phyloP scores from a whole-genome alignment of 2,888 invertebrate species.

The Lamproptera curius region DNA sequence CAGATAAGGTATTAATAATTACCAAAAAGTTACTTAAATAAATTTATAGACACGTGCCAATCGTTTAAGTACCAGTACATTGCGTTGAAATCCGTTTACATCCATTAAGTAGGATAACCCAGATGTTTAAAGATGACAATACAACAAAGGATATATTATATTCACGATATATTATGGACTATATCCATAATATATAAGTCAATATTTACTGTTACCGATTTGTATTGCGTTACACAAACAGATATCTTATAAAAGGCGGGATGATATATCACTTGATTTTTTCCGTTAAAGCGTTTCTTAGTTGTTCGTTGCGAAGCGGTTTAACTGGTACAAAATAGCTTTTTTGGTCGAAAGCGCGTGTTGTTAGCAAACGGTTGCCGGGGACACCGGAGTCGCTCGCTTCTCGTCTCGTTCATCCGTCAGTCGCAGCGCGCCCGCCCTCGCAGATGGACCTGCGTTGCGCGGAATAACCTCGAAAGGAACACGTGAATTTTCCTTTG shows the following conservation, averaged over 20 bases:
- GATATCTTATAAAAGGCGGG: not conserved
- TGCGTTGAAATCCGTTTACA: no score
- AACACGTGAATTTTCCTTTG: constrained; percentile 13
- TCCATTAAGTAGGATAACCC: no score
- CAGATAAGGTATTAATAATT: no score
- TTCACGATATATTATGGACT: no score
- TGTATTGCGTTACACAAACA: not conserved
- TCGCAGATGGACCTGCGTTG: constrained; percentile 32
- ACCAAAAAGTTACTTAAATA: no score
- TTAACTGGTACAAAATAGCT: not conserved
- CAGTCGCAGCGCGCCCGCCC: constrained; percentile 65
- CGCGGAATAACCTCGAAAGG: not conserved
- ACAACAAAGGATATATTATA: no score
- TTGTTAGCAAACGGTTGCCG: constrained; percentile 70
- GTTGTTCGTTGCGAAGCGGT: not conserved
- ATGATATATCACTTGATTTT: not conserved
- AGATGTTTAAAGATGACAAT: no score
- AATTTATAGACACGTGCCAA: no score
- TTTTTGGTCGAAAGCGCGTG: constrained; percentile 34
- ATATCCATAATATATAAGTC: no score
- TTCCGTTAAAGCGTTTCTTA: not conserved
- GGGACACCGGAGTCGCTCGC: constrained; percentile 47
- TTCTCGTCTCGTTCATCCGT: constrained; percentile 22
- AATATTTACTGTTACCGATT: no score
- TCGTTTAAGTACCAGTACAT: no score